These are phyloP conservation scores for Drosophila suzukii DNA, from an alignment of 1,140 invertebrate species.

Conservation along the genomic window DNA sequence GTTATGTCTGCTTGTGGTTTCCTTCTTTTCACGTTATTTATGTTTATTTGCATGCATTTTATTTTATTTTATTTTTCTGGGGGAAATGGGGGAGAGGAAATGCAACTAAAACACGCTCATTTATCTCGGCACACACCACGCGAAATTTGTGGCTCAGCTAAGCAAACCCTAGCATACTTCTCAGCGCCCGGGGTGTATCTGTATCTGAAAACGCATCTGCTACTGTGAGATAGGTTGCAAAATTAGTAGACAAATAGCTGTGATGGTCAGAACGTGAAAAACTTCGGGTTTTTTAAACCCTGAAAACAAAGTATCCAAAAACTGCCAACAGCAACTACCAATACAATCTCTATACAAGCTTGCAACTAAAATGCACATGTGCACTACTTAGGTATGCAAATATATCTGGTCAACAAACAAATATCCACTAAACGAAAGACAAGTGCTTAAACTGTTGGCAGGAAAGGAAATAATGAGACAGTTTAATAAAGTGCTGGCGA, in stretches of 20 bases:
- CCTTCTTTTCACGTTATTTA: slow-evolving; percentile 73
- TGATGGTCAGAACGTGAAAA: slow-evolving; percentile 37
- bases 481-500: not conserved
- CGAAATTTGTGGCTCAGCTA: slow-evolving; percentile 49
- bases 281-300: slow-evolving; percentile 41
- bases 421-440: not conserved
- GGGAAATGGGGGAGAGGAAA: slow-evolving; percentile 24
- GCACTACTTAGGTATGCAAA: slow-evolving; percentile 23
- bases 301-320: slow-evolving; percentile 27
- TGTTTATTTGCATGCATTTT: slow-evolving; percentile 66
- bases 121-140: slow-evolving; percentile 50
- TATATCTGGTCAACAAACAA: slow-evolving; percentile 3
- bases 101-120: slow-evolving; percentile 53
- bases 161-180: slow-evolving; percentile 55
- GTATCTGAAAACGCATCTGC: slow-evolving; percentile 9
- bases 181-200: slow-evolving; percentile 18
- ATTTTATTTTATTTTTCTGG: slow-evolving; percentile 46
- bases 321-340: slow-evolving; percentile 7
- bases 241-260: slow-evolving; percentile 61
- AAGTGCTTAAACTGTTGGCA: not conserved
- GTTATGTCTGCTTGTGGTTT: slow-evolving; percentile 77
- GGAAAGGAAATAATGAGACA: not conserved
- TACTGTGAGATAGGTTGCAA: slow-evolving; percentile 10
- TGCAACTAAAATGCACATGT: not conserved
- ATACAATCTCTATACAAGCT: slow-evolving; percentile 1